Conservation (phyloP, 1,140 invertebrate genomes). For the Ditylenchus dipsaci region DNA sequence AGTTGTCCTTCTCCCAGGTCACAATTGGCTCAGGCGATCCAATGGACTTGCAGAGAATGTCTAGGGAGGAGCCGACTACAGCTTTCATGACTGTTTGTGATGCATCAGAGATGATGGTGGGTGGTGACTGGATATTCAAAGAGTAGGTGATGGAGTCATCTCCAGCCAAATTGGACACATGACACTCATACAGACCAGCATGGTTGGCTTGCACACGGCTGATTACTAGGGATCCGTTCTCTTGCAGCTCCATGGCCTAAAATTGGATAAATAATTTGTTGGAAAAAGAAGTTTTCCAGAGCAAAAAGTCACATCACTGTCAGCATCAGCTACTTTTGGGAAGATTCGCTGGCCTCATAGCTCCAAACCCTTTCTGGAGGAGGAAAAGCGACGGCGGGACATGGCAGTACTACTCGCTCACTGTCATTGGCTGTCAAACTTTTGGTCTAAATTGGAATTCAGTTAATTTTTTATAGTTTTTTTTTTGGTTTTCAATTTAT, state of each 20-base stretch:
- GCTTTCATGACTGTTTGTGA: constrained; percentile 33
- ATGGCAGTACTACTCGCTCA: constrained; percentile 41
- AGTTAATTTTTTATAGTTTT: too few species aligned
- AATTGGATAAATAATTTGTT: neutral
- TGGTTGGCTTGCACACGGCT: constrained; percentile 37
- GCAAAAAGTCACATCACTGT: neutral
- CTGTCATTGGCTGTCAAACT: constrained; percentile 18
- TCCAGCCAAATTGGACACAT: constrained; percentile 49
- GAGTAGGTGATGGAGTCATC: constrained; percentile 42
- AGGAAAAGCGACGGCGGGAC: constrained; percentile 48
- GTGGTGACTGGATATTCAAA: constrained; percentile 37
- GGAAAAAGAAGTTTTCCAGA: neutral
- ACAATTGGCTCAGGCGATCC: constrained; percentile 61
- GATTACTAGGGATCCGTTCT: constrained; percentile 42
- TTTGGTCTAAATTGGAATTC: neutral
- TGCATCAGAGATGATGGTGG: constrained; percentile 43
- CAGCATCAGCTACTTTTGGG: neutral
- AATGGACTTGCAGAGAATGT: constrained; percentile 59
- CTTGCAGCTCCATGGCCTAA: constrained; percentile 11
- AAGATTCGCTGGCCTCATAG: constrained; percentile 42
- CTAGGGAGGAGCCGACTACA: constrained; percentile 36
- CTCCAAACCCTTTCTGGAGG: constrained; percentile 49
- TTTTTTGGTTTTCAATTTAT: too few species aligned
- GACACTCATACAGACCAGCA: constrained; percentile 41
- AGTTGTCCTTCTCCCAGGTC: constrained; percentile 58